These are phyloP conservation scores for Drosophila monieri DNA, from an alignment of 2,888 invertebrate genomes.

Conservation along the genomic window DNA sequence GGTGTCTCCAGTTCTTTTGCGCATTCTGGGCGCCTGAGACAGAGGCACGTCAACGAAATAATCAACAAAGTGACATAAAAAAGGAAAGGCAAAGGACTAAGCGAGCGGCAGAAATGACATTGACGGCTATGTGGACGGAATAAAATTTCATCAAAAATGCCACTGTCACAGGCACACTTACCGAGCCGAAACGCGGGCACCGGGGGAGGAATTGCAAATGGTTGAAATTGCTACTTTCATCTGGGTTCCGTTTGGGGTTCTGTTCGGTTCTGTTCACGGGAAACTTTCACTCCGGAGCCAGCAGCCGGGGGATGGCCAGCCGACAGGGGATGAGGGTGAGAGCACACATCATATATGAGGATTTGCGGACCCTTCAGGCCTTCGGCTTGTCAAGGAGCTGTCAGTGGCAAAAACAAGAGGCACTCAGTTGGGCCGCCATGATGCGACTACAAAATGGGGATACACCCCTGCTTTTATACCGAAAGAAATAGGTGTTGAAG, in stretches of 20 bases:
- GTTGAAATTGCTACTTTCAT: constrained; percentile 76
- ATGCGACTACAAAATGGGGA: constrained; percentile 26
- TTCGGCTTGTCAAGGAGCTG: constrained; percentile 63
- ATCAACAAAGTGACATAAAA: constrained; percentile 71
- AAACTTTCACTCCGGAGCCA: constrained; percentile 68
- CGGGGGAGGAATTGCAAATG: constrained; percentile 73
- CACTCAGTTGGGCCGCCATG: constrained; percentile 63
- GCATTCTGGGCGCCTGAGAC: constrained; percentile 9
- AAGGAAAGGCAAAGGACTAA: constrained; percentile 57
- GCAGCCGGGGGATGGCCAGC: constrained; percentile 11
- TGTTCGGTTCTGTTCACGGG: constrained; percentile 37
- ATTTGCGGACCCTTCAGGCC: constrained; percentile 49
- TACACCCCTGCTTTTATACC: neutral
- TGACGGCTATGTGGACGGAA: constrained; percentile 78
- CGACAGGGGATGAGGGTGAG: constrained; percentile 18
- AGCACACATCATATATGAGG: constrained; percentile 51
- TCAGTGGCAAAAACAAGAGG: constrained; percentile 68
- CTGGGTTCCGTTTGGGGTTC: constrained; percentile 59
- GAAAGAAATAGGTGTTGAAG: constrained; percentile 64
- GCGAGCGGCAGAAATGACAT: constrained; percentile 78
- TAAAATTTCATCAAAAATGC: constrained; percentile 77
- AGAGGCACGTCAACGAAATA: constrained; percentile 77
- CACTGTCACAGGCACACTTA: constrained; percentile 68
- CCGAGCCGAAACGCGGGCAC: constrained; percentile 39
- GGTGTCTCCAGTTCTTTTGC: constrained; percentile 13